Base-by-base conservation (phyloP, 2,888 invertebrate genomes). In the Cybosia mesomella region DNA sequence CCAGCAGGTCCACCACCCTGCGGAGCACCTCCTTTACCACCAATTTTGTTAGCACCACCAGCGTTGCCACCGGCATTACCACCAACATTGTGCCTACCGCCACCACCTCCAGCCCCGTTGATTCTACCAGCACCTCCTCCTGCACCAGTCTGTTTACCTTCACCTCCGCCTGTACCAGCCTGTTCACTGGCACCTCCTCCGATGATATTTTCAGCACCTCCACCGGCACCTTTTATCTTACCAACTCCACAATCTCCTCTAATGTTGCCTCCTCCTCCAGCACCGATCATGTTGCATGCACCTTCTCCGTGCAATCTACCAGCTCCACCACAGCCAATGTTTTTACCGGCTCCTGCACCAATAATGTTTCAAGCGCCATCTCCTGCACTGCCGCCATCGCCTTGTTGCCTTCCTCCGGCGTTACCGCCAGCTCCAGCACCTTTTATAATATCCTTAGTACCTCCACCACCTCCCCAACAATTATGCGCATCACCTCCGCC, bases 1-100 rank as follows among this genome's bases (percentile, higher is more conserved):
- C 93, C 93, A 15, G 89, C 92, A 0, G 77, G 82, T 0, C 85
- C 89, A 0, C 89, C 91, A 0, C 78, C 85, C 0, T 79, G 79
- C 36, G 75, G 79, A 0, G 73, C 79, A 0, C 73, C 85, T 0
- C 74, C 85, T 0, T 70, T 85, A 8, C 82, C 87, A 0, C 84
- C 86, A 0, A 68, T 80, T 1, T 62, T 78, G 39, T 39, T 81
- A 22, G 72, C 81, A 0, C 76, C 83, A 32, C 71, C 84, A n/a
- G 81, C 84, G 0, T 73, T 76, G 5, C 80, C 80, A 10, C 58
- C 85, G 7, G 79, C 84, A 0, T 65, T 76, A 8, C 80, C 80
- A 10, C 57, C 85, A 10, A 79, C 84, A 0, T 65, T 68, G 3
- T 64, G 72, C 22, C 49, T 75, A 0, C 77, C 83, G 2, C 76